Evolutionary conservation across 2,113 vertebrate species (phyloP), one percentile per base, ranked within the genome.

Genomic region (Nothocercus nigrocapillus): DNA sequence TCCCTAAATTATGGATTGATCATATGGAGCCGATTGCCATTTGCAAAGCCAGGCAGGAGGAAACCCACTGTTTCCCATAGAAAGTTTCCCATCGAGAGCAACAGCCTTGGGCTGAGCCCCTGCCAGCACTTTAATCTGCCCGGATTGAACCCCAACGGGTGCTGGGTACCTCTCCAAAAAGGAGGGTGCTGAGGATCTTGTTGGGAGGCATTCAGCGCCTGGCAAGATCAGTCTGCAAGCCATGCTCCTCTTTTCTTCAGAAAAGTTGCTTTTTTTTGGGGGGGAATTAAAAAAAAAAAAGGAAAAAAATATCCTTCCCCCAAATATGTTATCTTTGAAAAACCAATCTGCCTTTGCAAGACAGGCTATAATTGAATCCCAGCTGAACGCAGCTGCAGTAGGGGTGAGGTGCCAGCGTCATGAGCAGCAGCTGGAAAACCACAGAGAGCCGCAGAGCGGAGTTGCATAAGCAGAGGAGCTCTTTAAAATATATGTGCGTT

Each of bases 291-390:
- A 62, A 59, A 67, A 14, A 25, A 30, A 89, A 47, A 45, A 63
- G 45, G 27, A 59, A 64, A 36, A 45, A 4, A 61, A 67, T 64
- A 77, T 7, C 51, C 59, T n/a, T 70, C 40, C 67, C 80, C 51
- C 67, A 90, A 95, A 93, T 86, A 85, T 44, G 86, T 94, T 96
- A 94, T 97, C 97, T 97, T 97, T 95, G 95, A 95, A 95, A 97
- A 97, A 88, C 85, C 94, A 97, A 94, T 94, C 96, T 95, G 78
- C 75, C 67, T 93, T 90, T 79, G 89, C 83, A 80, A 96, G 90
- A 75, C 82, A 82, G 51, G 68, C 95, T 92, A 73, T 97, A 97
- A 98, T 97, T 98, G 97, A 97, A 97, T 97, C 95, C 95, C 96
- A 95, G 96, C 94, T 97, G 97, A 97, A 96, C 53, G 91, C 97